Evolutionary conservation across 2,888 invertebrate genomes (phyloP), one percentile per base, ranked within the genome.

Genomic region (Latrodectus elegans): DNA sequence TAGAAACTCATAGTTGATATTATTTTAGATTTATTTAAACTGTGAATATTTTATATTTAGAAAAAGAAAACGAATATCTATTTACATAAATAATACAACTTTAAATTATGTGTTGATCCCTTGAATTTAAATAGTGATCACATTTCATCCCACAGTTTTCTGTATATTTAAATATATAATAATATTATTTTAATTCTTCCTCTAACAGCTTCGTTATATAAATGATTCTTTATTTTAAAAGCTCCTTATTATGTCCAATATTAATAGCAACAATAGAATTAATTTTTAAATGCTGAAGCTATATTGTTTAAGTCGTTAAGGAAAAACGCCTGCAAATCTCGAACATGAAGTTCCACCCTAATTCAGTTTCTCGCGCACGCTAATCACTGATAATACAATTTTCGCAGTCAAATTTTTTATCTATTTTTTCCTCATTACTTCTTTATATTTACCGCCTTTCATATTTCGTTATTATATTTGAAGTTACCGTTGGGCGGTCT

Each of bases 381-480:
- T 86, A 86, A 86, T 86, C 80, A 79, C 74, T 74, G 70, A 79
- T 79, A 79, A 85, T 79, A 65, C 80, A 78, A 67, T 73, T 17
- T 68, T 55, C 17, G 49, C 14, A 49, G 55, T 71, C 65, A 64
- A 11, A 17, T 14, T n/a, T 55, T 76, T 75, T 70, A 68, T 80
- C 51, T 79, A 74, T 81, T 64, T 67, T 84, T 53, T 53, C 55
- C 51, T 14, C 12, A 64, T 83, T 71, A 68, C 67, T 75, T 51
- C 74, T 74, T 67, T 76, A 67, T 81, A 81, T 81, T 86, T 71
- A 86, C 38, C 77, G 86, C 72, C 77, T 77, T 87, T 72, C 86
- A 87, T 87, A 81, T 87, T 87, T 87, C 81, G 81, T 73, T 81
- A 87, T 87, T 87, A 87, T 87, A 68, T 76, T 68, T 76, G 77